Evolutionary conservation across 2,797 vertebrate genomes (phyloP), one percentile per base, ranked within the genome.

Genomic region (Mus minutoides): DNA sequence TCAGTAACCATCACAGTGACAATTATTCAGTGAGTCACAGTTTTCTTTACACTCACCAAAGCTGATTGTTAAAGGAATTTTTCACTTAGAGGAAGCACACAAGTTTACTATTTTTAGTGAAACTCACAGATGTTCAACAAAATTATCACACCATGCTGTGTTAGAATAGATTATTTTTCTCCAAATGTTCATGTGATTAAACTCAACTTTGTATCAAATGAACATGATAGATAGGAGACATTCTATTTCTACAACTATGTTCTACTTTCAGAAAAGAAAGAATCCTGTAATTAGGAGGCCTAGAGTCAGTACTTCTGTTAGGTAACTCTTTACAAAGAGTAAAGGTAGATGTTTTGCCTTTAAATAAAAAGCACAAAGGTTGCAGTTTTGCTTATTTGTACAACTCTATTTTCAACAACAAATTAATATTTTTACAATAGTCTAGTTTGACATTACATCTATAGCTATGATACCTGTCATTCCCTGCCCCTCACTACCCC

Each of bases 101-200:
- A 96, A 76, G 26, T 92, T 90, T 26, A 86, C 54, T 95, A 71
- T 94, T 92, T 91, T 83, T 94, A 91, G 37, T 91, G 89, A 97
- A 83, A 96, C 3, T 95, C 90, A 83, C 92, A 95, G 87, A 88
- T 94, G 91, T 77, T 76, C 43, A 88, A 64, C 24, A 9, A 78
- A 54, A 95, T 75, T 92, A 34, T 76, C 77, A 92, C 77, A 82
- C 14, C 9, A 90, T 95, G 89, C 34, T 90, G 29, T 24, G 43
- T 64, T 71, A 87, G 92, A 95, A 84, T 34, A 94, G 89, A 88
- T 80, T 31, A 64, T 62, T 91, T 89, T 97, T 94, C 17, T 89
- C 79, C 58, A 97, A 95, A 94, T 96, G 71, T 5, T 88, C 49
- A 77, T 78, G 52, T 69, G 19, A 95, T 92, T 79, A 75, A 94